A percentile compares a stretch with the other conserved stretches of the same genome.
phyloP scores from a whole-genome alignment of 2,888 invertebrate genomes.

The Lepetodrilus schrolli region DNA sequence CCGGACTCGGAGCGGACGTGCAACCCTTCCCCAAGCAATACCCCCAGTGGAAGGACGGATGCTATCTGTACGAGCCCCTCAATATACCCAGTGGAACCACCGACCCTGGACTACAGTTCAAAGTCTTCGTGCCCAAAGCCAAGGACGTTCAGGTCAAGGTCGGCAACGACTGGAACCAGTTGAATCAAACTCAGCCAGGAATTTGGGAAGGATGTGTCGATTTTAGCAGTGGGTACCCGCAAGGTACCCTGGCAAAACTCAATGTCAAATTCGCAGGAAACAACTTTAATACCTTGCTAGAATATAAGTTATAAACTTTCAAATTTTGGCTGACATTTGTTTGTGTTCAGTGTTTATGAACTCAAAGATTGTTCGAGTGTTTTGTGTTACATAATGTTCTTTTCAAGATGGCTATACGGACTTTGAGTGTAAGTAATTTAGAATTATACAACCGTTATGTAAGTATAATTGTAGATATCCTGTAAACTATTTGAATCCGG shows the following conservation, averaged over 20 bases:
- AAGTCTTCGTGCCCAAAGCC: slow-evolving; percentile 56
- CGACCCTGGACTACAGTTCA: slow-evolving; percentile 54
- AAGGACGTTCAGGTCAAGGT: slow-evolving; percentile 62
- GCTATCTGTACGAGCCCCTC: slow-evolving; percentile 61
- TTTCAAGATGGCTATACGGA: too few species aligned
- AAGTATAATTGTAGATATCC: too few species aligned
- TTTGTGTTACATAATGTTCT: too few species aligned
- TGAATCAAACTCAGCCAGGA: slow-evolving; percentile 52
- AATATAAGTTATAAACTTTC: slow-evolving; percentile 56
- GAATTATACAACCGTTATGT: too few species aligned
- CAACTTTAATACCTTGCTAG: slow-evolving; percentile 61
- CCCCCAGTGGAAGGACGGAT: slow-evolving; percentile 63
- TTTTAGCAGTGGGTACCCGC: slow-evolving; percentile 53
- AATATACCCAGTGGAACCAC: slow-evolving; percentile 54
- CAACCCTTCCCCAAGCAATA: slow-evolving; percentile 65
- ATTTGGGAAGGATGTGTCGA: slow-evolving; percentile 61
- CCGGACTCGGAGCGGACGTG: slow-evolving; percentile 46
- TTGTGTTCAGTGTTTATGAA: too few species aligned
- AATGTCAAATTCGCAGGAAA: slow-evolving; percentile 62
- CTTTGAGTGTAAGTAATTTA: too few species aligned
- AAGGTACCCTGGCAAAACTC: slow-evolving; percentile 60
- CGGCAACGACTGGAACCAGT: slow-evolving; percentile 61
- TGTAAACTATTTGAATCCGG: too few species aligned
- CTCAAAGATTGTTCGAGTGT: too few species aligned
- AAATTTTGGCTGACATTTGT: too few species aligned